Base-by-base conservation (phyloP, 2,888 invertebrate species). In the Toxonevra muliebris region DNA sequence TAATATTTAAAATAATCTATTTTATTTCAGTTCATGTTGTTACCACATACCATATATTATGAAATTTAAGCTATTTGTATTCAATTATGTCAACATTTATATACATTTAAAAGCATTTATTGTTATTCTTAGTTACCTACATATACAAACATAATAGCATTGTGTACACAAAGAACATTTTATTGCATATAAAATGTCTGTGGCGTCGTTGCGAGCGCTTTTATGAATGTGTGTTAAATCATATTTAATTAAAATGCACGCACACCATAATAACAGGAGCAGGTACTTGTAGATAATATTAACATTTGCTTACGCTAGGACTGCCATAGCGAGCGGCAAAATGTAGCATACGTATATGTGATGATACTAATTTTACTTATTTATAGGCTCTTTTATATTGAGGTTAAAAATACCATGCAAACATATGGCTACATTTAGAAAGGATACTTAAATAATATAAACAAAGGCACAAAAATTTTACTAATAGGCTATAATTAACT, bases 51-150 rank as follows among this genome's bases (percentile, higher is more conserved):
- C 7, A 30, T 2, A 30, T 7, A 30, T 30, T 30, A 30, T 30
- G 30, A 30, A 30, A 4, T 30, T 30, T 30, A 30, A 30, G 30
- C 30, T 64, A 13, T 50, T 64, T 30, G 43, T 59, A 20, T 60
- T 63, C 55, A 63, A 63, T 54, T 64, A 64, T 57, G 64, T 57
- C 57, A 64, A 57, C 57, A 57, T 64, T 64, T 57, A 64, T 45
- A n/a, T n/a, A n/a, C n/a, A n/a, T 64, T 64, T 57, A 57, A 64
- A 57, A 48, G 40, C 48, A 64, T 64, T 64, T 57, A 62, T 62
- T 54, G 19, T 30, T n/a, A 62, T 41, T 53, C 43, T 42, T 19
- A 61, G 50, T 15, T 40, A 13, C n/a, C 20, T 20, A 53, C 3
- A 15, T 53, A 53, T 10, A 53, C 53, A 1, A 5, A 41, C 17